Evolutionary conservation across 2,113 vertebrate species (phyloP).

Genomic region (Rutilus rutilus): DNA sequence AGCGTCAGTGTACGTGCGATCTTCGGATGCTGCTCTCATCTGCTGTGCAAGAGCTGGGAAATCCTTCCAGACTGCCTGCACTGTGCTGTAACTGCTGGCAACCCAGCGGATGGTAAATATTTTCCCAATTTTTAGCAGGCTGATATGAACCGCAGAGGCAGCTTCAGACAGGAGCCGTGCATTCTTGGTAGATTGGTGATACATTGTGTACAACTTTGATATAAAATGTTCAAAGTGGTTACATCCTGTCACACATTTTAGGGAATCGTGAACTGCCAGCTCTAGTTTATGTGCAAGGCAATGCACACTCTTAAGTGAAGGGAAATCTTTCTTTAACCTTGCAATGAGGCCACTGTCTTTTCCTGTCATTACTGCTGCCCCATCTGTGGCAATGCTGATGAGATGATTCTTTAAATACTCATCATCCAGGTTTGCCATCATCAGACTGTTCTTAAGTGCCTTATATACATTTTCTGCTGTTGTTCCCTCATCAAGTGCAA

Average conservation of each 20-base stretch:
- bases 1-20: not conserved
- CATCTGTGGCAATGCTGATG: too few relatives aligned
- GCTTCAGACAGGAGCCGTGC: not conserved
- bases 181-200: not conserved
- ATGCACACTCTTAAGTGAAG: not conserved
- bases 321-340: not conserved
- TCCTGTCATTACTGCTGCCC: too few relatives aligned
- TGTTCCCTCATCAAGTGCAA: too few relatives aligned
- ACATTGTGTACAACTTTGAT: not conserved
- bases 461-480: too few relatives aligned
- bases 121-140: not conserved
- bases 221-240: not conserved
- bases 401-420: too few relatives aligned
- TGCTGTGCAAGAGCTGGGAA: not conserved
- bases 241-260: not conserved
- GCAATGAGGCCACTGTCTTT: not conserved
- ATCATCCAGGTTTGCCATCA: too few relatives aligned
- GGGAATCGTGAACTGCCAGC: not conserved
- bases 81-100: too few relatives aligned
- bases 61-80: too few relatives aligned
- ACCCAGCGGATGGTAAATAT: not conserved
- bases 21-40: not conserved
- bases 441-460: too few relatives aligned
- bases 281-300: not conserved
- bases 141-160: not conserved